phyloP scores from a whole-genome alignment of 2,797 vertebrate species.

The Microtus agrestis region DNA sequence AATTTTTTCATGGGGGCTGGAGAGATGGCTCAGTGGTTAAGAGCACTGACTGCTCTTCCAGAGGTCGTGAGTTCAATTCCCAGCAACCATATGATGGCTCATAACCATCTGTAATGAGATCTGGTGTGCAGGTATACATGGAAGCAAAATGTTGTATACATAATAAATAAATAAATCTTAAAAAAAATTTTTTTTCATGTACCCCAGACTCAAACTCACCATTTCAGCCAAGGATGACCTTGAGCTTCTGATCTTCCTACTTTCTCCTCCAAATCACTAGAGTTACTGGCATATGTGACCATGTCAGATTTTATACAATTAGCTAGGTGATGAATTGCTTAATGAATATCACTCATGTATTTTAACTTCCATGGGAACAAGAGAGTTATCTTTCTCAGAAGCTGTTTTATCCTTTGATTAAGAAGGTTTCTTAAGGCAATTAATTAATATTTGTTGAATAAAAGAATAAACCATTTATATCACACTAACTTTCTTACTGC shows the following conservation, averaged over 20 bases:
- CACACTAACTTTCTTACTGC: not conserved
- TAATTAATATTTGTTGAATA: constrained; percentile 45
- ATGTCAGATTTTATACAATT: constrained; percentile 21
- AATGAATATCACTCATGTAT: constrained; percentile 12
- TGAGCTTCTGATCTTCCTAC: not conserved
- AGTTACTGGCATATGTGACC: not conserved
- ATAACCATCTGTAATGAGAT: too few relatives aligned
- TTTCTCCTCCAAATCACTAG: not conserved
- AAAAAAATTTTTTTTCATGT: not conserved
- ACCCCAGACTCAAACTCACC: not conserved
- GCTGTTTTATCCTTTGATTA: constrained; percentile 34
- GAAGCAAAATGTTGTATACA: too few relatives aligned
- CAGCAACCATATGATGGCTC: too few relatives aligned
- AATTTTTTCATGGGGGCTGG: not conserved
- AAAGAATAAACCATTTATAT: constrained; percentile 22
- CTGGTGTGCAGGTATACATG: too few relatives aligned
- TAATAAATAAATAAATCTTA: too few relatives aligned
- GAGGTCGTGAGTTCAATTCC: too few relatives aligned
- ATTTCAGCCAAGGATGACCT: not conserved
- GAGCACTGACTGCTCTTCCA: too few relatives aligned
- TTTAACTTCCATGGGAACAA: constrained; percentile 8
- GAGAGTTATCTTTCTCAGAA: constrained; percentile 48
- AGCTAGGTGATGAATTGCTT: not conserved
- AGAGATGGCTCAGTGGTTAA: too few relatives aligned
- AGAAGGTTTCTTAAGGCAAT: constrained; percentile 8